Evolutionary conservation across 2,797 vertebrate genomes (phyloP), one percentile per base, ranked within the genome.

Genomic region (Hippopotamyrus pictus): DNA sequence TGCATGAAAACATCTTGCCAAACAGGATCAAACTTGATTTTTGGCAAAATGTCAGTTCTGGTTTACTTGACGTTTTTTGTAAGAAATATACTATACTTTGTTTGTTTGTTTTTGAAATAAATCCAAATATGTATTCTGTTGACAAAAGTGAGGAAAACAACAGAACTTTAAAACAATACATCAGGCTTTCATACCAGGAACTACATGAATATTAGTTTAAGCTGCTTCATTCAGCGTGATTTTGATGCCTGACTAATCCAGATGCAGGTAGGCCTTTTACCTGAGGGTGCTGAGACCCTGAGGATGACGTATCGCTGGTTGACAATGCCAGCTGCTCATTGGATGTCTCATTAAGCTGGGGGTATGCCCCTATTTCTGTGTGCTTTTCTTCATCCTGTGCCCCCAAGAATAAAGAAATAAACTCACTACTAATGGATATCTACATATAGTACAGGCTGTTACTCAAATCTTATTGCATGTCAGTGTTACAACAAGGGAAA

Each of bases 291-390:
- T 90, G 88, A 46, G 86, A 50, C 11, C 84, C 88, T 57, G 88
- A 91, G 57, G 51, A 54, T 33, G 88, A 29, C 76, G 79, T 53
- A 90, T n/a, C 50, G 84, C 54, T 88, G 1, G 76, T 50, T 53
- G n/a, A 29, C 79, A 50, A 41, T 51, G 89, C 84, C 88, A 91
- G 88, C 2, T 89, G 93, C 1, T 90, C 89, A 41, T 19, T 79
- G 17, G 86, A 53, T 22, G 53, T 89, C 69, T 79, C 65, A 76
- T 14, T 91, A 51, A 29, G 91, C 90, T 48, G 91, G 22, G 69
- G 89, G 0, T 51, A 29, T 14, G 14, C 54, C 0, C 69, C 92
- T 33, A 79, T 57, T 83, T 89, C 88, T 54, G 17, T 2, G 14
- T 88, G 62, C 44, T 90, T 92, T 44, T 89, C 82, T 33, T 84